Evolutionary conservation across 2,888 invertebrate genomes (phyloP).

Genomic region (Latrodectus hesperus): DNA sequence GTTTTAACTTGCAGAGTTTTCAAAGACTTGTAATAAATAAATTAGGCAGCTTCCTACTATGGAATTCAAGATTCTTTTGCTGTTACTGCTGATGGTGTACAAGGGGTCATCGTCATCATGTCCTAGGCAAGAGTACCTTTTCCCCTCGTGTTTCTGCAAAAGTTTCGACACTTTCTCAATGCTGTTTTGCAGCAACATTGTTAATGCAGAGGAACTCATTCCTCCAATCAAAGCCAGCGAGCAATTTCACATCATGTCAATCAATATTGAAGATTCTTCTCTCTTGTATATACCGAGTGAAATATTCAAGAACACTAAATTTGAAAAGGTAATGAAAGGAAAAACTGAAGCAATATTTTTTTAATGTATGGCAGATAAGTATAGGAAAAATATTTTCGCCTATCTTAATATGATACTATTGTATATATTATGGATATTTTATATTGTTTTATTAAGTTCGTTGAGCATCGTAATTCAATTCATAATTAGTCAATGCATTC

Average conservation of each 20-base stretch:
- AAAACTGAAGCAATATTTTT: neutral
- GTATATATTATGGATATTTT: too few species aligned
- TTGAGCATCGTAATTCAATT: too few species aligned
- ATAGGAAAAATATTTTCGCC: neutral
- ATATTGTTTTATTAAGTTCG: too few species aligned
- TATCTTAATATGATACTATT: neutral
- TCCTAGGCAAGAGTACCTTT: slow-evolving; percentile 4
- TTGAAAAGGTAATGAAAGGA: slow-evolving; percentile 9
- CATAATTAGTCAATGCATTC: too few species aligned
- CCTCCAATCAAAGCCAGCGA: neutral
- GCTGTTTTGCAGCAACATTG: slow-evolving; percentile 20
- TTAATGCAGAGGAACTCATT: slow-evolving; percentile 11
- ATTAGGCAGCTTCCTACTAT: neutral
- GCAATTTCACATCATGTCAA: slow-evolving; percentile 4
- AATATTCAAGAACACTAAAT: slow-evolving; percentile 9
- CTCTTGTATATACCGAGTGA: slow-evolving; percentile 13
- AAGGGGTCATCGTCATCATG: neutral
- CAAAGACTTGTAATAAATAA: too few species aligned
- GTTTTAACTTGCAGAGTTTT: too few species aligned
- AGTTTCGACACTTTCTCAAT: neutral
- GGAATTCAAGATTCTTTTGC: neutral
- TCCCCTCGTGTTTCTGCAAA: slow-evolving; percentile 12
- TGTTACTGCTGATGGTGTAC: neutral
- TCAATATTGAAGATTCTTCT: slow-evolving; percentile 8
- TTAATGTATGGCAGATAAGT: neutral